Percentiles rank a stretch among this genome's conserved stretches.
These are phyloP conservation scores for Turritopsis rubra DNA, from an alignment of 30 jellyfish, hydroid and myxozoan genomes.

Conservation along the genomic window DNA sequence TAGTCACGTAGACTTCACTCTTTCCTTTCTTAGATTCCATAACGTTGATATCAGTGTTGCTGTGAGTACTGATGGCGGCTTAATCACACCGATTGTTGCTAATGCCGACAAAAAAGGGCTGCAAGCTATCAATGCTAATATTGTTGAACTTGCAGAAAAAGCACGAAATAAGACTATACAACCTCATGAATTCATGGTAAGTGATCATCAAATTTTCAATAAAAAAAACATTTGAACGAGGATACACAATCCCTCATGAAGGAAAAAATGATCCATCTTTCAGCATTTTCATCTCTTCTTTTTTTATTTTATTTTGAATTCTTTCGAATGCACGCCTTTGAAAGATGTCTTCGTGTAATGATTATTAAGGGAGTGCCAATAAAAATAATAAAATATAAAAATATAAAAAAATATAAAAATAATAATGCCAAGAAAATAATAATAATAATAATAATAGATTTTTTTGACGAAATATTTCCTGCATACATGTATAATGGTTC, in stretches of 20 bases:
- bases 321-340: no score
- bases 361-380: background rate
- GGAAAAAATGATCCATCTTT: no score
- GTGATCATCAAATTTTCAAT: background rate
- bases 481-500: no score
- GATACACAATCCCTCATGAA: no score
- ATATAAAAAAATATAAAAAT: background rate
- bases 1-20: no score
- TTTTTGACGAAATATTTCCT: no score
- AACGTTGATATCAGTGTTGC: conserved; percentile 79
- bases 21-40: conserved; percentile 52
- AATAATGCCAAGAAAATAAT: background rate
- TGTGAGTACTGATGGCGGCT: conserved; percentile 86
- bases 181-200: conserved; percentile 75
- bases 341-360: no score
- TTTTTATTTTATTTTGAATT: no score
- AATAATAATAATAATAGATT: no score
- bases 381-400: background rate
- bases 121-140: conserved; percentile 46
- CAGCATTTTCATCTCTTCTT: no score
- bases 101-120: conserved; percentile 83
- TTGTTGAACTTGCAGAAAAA: conserved; percentile 63
- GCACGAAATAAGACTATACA: conserved; percentile 71
- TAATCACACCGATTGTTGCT: conserved; percentile 81
- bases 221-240: background rate